Evolutionary conservation across 1,140 invertebrate genomes (phyloP), one percentile per base, ranked within the genome.

Genomic region (Bombus impatiens): DNA sequence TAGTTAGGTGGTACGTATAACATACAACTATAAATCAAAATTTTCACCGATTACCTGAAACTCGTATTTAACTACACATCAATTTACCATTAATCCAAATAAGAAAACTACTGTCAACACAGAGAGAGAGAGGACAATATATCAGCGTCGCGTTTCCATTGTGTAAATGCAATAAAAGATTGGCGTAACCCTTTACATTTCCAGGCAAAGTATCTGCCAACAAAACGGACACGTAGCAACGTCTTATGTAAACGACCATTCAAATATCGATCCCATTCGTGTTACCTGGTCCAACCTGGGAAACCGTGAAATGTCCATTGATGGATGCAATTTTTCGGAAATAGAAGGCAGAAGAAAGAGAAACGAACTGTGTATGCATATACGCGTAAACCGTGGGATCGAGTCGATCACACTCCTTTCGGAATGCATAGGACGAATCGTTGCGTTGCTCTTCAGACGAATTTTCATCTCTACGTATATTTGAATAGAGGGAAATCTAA

Each of bases 211-310:
- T 65, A 65, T 72, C 37, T 13, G 37, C 67, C 59, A 77, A 35
- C 35, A 67, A 81, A 44, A 75, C 53, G 59, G 78, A 78, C 62
- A 62, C 40, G 35, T 44, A 65, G 74, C 47, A 6, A 47, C 84
- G 81, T 90, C 92, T 92, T 93, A 93, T 92, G 91, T 92, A 92
- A 93, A 93, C 89, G 86, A 62, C 86, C 86, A 88, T 91, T 88
- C 86, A 91, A 92, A 92, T 92, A 92, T 90, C 84, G 42, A 65
- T 59, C 65, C 76, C 82, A 67, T 42, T 84, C 79, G 79, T 65
- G 84, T 74, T 86, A 89, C 88, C 91, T 91, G 88, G 68, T 25
- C 12, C 35, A 13, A 53, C 74, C 80, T 78, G 84, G 86, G 59
- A 87, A 77, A 82, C 75, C 78, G 44, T 77, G 59, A 78, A 77